A percentile compares a stretch with the other conserved stretches of the same genome.
These are phyloP conservation scores for Gouania willdenowi DNA, from an alignment of 2,797 vertebrate genomes.

Conservation along the genomic window DNA sequence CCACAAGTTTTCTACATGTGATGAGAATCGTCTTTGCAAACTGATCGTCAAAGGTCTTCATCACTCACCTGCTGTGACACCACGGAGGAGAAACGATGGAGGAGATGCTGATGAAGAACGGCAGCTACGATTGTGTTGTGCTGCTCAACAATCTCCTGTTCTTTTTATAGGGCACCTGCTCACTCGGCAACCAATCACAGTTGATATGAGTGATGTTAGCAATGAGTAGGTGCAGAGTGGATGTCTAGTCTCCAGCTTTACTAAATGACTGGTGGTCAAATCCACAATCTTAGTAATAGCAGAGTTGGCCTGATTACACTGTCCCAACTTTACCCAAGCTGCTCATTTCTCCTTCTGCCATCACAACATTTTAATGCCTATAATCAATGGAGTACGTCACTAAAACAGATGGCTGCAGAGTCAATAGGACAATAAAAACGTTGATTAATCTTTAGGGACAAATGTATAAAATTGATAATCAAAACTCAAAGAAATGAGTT, in stretches of 20 bases:
- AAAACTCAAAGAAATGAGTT: too few relatives aligned
- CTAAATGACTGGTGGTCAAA: constrained; percentile 72
- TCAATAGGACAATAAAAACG: too few relatives aligned
- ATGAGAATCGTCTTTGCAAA: background rate
- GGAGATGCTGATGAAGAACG: constrained; percentile 6
- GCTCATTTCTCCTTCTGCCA: constrained; percentile 13
- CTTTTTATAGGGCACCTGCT: constrained; percentile 56
- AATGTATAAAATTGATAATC: too few relatives aligned
- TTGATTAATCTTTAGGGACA: too few relatives aligned
- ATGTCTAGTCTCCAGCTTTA: constrained; percentile 68
- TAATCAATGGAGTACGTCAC: too few relatives aligned
- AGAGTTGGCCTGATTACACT: constrained; percentile 58
- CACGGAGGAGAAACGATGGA: background rate
- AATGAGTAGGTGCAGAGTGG: constrained; percentile 42
- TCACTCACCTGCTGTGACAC: constrained; percentile 44
- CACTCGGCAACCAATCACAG: constrained; percentile 43
- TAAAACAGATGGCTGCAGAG: too few relatives aligned
- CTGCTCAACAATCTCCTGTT: background rate
- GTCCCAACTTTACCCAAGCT: constrained; percentile 32
- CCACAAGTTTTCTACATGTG: background rate
- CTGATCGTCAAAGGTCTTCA: background rate
- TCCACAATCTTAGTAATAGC: constrained; percentile 62
- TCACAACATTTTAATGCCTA: background rate
- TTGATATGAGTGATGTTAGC: constrained; percentile 24
- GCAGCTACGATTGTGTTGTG: constrained; percentile 6